Conservation (phyloP, 2,113 vertebrate genomes). For the Prunella himalayana region DNA sequence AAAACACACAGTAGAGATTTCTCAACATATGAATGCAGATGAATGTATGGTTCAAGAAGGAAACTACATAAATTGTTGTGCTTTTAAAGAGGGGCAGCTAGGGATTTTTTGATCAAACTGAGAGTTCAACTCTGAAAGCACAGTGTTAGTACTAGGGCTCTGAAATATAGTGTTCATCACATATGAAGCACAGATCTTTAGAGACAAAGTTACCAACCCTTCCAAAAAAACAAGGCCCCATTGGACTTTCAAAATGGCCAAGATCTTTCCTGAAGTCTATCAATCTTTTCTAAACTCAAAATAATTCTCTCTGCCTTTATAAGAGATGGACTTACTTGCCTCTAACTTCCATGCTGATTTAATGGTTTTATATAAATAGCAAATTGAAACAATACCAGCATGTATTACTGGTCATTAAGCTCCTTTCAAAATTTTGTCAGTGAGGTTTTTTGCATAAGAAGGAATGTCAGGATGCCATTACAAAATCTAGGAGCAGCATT, state of each 20-base stretch:
- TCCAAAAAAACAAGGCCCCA: background rate
- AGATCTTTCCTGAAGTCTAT: background rate
- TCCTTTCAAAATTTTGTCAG: constrained; percentile 12
- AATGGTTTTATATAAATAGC: background rate
- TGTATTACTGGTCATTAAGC: background rate
- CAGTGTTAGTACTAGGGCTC: background rate
- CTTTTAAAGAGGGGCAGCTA: background rate
- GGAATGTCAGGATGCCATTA: constrained; percentile 11
- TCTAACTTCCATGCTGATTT: background rate
- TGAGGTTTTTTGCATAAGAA: background rate
- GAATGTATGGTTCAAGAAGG: background rate
- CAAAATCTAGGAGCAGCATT: background rate
- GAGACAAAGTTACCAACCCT: background rate
- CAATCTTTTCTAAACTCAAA: background rate
- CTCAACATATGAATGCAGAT: background rate
- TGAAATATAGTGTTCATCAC: background rate
- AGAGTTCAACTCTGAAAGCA: background rate
- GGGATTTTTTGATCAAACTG: background rate
- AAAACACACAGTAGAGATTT: background rate
- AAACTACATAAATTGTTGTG: background rate
- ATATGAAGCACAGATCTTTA: background rate
- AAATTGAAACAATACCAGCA: background rate
- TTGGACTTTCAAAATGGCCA: background rate
- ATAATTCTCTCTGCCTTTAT: background rate
- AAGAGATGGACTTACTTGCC: background rate